These are phyloP conservation scores for Phaedon cochleariae DNA, from an alignment of 2,888 invertebrate genomes.

Conservation along the genomic window DNA sequence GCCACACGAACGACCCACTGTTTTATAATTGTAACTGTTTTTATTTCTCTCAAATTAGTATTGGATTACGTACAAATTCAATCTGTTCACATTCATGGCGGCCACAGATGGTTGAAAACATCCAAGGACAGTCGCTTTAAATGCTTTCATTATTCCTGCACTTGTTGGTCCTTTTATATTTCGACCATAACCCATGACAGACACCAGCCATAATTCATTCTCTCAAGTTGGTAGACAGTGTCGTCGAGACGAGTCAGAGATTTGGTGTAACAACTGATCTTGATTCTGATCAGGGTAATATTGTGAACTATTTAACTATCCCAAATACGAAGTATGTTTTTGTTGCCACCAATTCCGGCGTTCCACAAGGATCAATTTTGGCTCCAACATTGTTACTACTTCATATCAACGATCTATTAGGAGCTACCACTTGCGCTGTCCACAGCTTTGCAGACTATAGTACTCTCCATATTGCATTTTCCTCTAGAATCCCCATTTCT, in stretches of 20 bases:
- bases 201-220: slow-evolving; percentile 6
- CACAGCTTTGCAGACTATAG: too few relatives aligned
- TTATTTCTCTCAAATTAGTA: not conserved
- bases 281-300: too few relatives aligned
- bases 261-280: too few relatives aligned
- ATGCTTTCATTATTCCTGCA: slow-evolving; percentile 11
- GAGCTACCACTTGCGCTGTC: too few relatives aligned
- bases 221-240: slow-evolving; percentile 8
- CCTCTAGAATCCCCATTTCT: too few relatives aligned
- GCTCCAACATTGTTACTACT: too few relatives aligned
- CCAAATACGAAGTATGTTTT: too few relatives aligned
- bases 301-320: too few relatives aligned
- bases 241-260: not conserved
- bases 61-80: not conserved
- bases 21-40: not conserved
- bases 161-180: slow-evolving; percentile 6
- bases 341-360: too few relatives aligned
- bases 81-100: not conserved
- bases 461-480: too few relatives aligned
- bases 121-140: slow-evolving; percentile 1
- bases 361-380: too few relatives aligned
- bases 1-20: not conserved
- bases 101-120: not conserved
- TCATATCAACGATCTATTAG: too few relatives aligned
- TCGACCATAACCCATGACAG: slow-evolving; percentile 17